phyloP scores from a whole-genome alignment of 2,797 vertebrate species.

The Sebastes hubbsi region DNA sequence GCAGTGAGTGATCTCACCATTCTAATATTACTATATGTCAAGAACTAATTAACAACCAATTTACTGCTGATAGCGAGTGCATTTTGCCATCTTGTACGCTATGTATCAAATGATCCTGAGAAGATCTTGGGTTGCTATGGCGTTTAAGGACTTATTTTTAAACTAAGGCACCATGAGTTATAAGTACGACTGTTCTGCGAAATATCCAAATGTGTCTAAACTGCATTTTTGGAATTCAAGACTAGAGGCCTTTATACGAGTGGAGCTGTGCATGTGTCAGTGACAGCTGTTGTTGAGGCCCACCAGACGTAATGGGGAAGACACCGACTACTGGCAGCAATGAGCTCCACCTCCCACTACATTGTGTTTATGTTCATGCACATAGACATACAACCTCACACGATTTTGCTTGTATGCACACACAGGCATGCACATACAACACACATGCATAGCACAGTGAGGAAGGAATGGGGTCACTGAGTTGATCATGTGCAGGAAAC shows the following conservation, averaged over 20 bases:
- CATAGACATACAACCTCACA: background rate
- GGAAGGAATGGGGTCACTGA: constrained; percentile 1
- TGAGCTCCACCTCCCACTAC: constrained; percentile 33
- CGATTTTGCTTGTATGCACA: background rate
- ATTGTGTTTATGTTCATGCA: constrained; percentile 28
- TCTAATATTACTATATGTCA: constrained; percentile 13
- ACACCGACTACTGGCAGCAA: constrained; percentile 26
- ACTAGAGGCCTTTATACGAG: constrained; percentile 50
- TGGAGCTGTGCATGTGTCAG: constrained; percentile 75
- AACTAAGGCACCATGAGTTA: constrained; percentile 57
- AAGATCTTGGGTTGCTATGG: constrained; percentile 68
- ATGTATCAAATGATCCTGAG: constrained; percentile 47
- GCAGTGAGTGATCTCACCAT: constrained; percentile 13
- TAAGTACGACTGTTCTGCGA: constrained; percentile 62
- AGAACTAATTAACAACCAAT: constrained; percentile 19
- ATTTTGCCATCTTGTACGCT: background rate
- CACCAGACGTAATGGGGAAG: constrained; percentile 49
- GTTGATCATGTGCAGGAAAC: constrained; percentile 8
- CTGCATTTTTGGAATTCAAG: constrained; percentile 79
- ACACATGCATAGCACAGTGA: background rate
- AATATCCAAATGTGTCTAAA: constrained; percentile 72
- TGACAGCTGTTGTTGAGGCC: constrained; percentile 85
- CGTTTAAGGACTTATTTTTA: constrained; percentile 69
- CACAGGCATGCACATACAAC: background rate
- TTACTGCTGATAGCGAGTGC: constrained; percentile 20